Conservation (phyloP, 2,888 invertebrate species). For the Sinopyrophorus schimmeli region DNA sequence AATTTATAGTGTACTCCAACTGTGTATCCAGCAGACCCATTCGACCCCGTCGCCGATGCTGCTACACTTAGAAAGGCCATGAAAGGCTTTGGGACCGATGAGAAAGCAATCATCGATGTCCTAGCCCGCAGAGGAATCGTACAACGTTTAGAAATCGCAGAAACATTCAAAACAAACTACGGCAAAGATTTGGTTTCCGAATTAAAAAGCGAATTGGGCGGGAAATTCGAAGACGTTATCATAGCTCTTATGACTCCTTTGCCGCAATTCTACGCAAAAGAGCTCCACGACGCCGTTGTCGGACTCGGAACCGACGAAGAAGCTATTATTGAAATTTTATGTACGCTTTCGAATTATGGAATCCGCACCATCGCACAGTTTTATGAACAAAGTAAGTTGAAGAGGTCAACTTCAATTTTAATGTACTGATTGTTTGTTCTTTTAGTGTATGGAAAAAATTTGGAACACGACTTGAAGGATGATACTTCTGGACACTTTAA, state of each 20-base stretch:
- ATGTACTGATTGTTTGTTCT: slow-evolving; percentile 23
- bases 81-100: slow-evolving; percentile 93
- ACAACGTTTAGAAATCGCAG: slow-evolving; percentile 88
- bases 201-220: slow-evolving; percentile 85
- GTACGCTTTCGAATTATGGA: slow-evolving; percentile 88
- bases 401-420: not conserved
- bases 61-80: slow-evolving; percentile 84
- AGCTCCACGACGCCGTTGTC: slow-evolving; percentile 83
- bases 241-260: slow-evolving; percentile 89
- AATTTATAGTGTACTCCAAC: slow-evolving; percentile 79
- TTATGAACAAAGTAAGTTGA: slow-evolving; percentile 74
- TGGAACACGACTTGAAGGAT: slow-evolving; percentile 85
- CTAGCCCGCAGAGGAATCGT: slow-evolving; percentile 86
- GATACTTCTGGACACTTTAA: slow-evolving; percentile 97
- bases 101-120: slow-evolving; percentile 88
- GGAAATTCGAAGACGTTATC: slow-evolving; percentile 87
- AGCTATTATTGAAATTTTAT: slow-evolving; percentile 89
- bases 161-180: slow-evolving; percentile 88
- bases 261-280: slow-evolving; percentile 89
- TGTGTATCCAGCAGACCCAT: slow-evolving; percentile 83
- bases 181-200: slow-evolving; percentile 83
- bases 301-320: slow-evolving; percentile 89
- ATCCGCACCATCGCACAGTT: slow-evolving; percentile 82
- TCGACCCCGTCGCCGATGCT: slow-evolving; percentile 84
- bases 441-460: slow-evolving; percentile 76